These are phyloP conservation scores for Pheosia tremula DNA, from an alignment of 2,888 invertebrate genomes.

Conservation along the genomic window DNA sequence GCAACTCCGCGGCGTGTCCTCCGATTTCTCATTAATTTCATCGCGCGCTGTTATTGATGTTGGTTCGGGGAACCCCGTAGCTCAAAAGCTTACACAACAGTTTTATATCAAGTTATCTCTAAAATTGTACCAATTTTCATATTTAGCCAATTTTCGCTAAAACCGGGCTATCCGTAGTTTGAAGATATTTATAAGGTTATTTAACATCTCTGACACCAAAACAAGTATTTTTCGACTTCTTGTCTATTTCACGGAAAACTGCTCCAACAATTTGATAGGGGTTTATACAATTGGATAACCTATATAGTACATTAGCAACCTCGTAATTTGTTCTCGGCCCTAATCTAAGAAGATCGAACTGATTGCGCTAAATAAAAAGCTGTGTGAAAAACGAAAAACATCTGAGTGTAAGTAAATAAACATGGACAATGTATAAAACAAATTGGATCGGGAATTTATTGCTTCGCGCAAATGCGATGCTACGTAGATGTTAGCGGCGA, in stretches of 20 bases:
- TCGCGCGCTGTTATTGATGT: not conserved
- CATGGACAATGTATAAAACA: not conserved
- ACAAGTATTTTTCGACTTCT: too few species aligned
- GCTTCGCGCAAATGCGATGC: not conserved
- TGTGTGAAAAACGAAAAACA: not conserved
- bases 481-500: not conserved
- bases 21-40: not conserved
- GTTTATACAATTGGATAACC: too few species aligned
- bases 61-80: not conserved
- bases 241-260: too few species aligned
- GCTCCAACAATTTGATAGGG: too few species aligned
- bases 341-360: not conserved
- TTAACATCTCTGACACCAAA: too few species aligned
- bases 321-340: not conserved
- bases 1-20: not conserved
- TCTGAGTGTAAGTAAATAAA: constrained; percentile 2
- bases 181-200: too few species aligned
- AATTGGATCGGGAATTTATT: not conserved
- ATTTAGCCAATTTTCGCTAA: too few species aligned
- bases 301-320: not conserved
- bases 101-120: not conserved
- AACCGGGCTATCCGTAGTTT: too few species aligned
- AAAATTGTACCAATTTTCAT: too few species aligned
- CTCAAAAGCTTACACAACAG: not conserved
- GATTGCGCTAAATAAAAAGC: not conserved